These are phyloP conservation scores for Drosophila prolongata DNA, from an alignment of 2,888 invertebrate genomes.

Conservation along the genomic window DNA sequence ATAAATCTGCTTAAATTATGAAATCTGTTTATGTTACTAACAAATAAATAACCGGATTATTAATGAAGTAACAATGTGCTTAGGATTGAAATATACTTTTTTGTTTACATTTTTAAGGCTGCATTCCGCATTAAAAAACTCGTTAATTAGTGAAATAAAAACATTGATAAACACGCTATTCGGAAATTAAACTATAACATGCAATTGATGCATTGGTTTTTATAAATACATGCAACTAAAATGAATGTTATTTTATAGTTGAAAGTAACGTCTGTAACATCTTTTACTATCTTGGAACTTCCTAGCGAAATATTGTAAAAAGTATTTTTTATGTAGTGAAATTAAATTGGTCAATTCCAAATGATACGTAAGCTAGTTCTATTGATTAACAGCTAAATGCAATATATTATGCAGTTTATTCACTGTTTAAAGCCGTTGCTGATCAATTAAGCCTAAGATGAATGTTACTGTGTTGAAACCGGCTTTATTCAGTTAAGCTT, in stretches of 20 bases:
- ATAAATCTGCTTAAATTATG: background rate
- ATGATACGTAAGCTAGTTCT: background rate
- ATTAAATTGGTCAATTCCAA: background rate
- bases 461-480: background rate
- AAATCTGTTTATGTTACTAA: too few species aligned
- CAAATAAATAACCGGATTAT: background rate
- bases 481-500: conserved; percentile 2
- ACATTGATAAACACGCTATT: background rate
- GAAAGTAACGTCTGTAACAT: background rate
- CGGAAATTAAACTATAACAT: background rate
- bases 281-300: background rate
- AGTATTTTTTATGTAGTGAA: background rate
- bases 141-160: background rate
- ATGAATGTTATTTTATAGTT: background rate
- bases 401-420: too few species aligned
- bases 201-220: background rate
- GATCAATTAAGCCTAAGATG: background rate
- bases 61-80: background rate
- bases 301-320: background rate
- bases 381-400: background rate
- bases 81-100: background rate
- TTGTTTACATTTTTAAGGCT: too few species aligned
- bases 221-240: background rate
- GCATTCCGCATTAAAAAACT: conserved; percentile 1
- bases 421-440: too few species aligned